phyloP scores from a whole-genome alignment of 2,888 invertebrate species.

The Invenusta paracnida region DNA sequence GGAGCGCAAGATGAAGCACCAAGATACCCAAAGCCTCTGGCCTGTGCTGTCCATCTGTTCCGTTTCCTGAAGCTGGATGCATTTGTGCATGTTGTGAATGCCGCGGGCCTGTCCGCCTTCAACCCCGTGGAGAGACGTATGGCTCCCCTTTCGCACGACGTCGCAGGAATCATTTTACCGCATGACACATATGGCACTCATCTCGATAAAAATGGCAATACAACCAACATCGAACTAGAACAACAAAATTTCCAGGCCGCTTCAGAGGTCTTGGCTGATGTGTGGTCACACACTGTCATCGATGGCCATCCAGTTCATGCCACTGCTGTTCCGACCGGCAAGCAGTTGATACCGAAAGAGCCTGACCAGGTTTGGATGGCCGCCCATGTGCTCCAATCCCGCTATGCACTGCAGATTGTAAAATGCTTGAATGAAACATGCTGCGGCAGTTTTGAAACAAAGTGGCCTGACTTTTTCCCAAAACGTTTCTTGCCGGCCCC shows the following conservation, averaged over 20 bases:
- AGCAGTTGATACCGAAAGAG: neutral
- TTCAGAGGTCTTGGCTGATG: too few relatives aligned
- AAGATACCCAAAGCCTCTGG: neutral
- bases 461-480: neutral
- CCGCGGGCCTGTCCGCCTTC: neutral
- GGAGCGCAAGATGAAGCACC: neutral
- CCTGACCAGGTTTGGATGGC: neutral
- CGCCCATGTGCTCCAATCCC: neutral
- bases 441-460: too few relatives aligned
- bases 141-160: slow-evolving; percentile 54
- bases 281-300: too few relatives aligned
- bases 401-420: neutral
- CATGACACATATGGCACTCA: slow-evolving; percentile 18
- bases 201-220: slow-evolving; percentile 50
- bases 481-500: neutral
- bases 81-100: neutral
- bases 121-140: slow-evolving; percentile 48
- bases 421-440: neutral
- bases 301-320: neutral
- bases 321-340: neutral
- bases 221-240: slow-evolving; percentile 64
- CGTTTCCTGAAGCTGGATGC: neutral
- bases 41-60: neutral
- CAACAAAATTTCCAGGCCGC: too few relatives aligned
- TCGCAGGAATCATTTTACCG: slow-evolving; percentile 49